Base-by-base conservation (phyloP, 2,113 vertebrate species). In the Pristiophorus japonicus region DNA sequence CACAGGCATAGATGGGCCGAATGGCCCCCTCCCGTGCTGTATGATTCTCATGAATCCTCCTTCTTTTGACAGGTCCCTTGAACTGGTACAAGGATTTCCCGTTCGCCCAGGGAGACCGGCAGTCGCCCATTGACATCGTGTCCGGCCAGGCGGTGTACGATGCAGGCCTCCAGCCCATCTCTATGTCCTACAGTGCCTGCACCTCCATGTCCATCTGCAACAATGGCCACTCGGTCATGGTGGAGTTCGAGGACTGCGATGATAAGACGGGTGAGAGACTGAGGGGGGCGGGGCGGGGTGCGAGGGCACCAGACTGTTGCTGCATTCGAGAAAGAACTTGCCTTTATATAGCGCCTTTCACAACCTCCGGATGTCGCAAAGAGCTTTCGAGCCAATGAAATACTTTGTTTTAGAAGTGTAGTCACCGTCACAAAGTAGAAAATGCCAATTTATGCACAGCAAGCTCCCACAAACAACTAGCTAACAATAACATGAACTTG, bases 111-210 rank as follows among this genome's bases (percentile, higher is more conserved):
- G 99, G 99, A 55, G 96, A 96, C 85, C 98, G 98, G 0, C 99
- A 99, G 95, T 99, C 99, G 90, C 99, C 99, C 63, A 98, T 99
- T 70, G 97, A 99, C 96, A 99, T 99, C 0, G 95, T 98, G n/a
- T 97, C 98, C 30, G 96, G 97, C 0, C 96, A 98, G 96, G 98
- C 98, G 14, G 97, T 98, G 34, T 98, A 98, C 88, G 98, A 99
- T 0, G 96, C 98, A 94, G 97, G 45, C 62, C 97, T 99, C 95
- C 97, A 97, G 70, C 98, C 98, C 0, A 97, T 99, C 11, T 63
- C 97, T 20, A 34, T 99, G 84, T 98, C 97, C 96, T 99, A 99
- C 0, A 98, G 98, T 81, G 97, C 96, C 0, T 99, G 98, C 92
- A 97, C 97, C 1, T 99, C 99, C 73, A 97, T 98, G 96, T 98